Percentiles rank a stretch among this genome's conserved stretches.
phyloP scores from a whole-genome alignment of 35 echinoderm and acorn worm species.

The Amphiura filiformis region DNA sequence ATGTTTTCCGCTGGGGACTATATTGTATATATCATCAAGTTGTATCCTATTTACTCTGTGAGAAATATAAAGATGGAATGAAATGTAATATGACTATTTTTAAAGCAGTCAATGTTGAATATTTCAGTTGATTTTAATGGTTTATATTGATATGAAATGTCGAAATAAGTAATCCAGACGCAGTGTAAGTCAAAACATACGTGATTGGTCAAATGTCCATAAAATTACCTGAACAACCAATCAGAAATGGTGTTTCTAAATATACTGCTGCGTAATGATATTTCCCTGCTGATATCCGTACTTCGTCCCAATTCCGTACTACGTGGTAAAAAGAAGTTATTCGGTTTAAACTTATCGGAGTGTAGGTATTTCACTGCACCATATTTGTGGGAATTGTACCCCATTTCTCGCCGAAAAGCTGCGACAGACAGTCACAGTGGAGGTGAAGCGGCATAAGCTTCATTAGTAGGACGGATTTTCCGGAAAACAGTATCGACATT shows the following conservation, averaged over 20 bases:
- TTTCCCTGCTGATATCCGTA: not conserved
- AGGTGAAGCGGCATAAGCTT: slow-evolving; percentile 49
- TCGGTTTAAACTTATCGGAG: not conserved
- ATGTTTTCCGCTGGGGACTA: not conserved
- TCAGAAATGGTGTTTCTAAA: not conserved
- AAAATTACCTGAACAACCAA: not conserved
- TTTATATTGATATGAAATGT: not conserved
- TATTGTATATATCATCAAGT: not conserved
- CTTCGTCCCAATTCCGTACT: not conserved
- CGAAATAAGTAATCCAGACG: not conserved
- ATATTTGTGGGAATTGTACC: not conserved
- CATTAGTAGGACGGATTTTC: slow-evolving; percentile 85
- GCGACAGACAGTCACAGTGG: slow-evolving; percentile 77
- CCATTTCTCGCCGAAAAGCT: slow-evolving; percentile 34
- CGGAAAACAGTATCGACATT: slow-evolving; percentile 91
- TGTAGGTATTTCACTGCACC: not conserved
- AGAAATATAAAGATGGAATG: not conserved
- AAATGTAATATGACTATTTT: not conserved
- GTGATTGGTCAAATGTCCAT: not conserved
- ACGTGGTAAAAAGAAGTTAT: not conserved
- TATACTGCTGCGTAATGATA: not conserved
- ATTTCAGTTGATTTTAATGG: not conserved
- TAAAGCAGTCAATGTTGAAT: not conserved
- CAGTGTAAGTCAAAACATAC: not conserved
- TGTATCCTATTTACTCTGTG: not conserved